Evolutionary conservation across 53 echinoderm and acorn worm genomes (phyloP).

Genomic region (Henricia sp.): DNA sequence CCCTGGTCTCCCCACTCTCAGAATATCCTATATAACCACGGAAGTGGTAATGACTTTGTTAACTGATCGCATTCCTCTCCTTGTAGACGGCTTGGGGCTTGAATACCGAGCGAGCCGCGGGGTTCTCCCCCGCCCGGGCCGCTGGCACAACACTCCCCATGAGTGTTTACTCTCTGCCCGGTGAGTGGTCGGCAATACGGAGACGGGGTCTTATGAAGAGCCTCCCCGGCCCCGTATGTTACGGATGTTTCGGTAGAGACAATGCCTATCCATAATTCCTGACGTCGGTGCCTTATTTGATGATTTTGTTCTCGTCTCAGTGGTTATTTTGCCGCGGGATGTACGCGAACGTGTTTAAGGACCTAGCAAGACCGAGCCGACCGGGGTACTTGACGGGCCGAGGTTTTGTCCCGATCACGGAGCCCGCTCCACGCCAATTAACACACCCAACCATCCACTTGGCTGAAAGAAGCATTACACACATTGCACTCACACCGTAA

Average conservation of each 20-base stretch:
- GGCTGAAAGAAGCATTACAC: background rate
- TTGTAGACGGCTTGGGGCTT: slow-evolving; percentile 3
- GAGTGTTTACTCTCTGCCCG: slow-evolving; percentile 26
- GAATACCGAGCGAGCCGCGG: background rate
- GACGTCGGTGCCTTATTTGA: slow-evolving; percentile 52
- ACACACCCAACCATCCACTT: background rate
- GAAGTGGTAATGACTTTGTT: slow-evolving; percentile 58
- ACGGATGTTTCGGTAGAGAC: slow-evolving; percentile 26
- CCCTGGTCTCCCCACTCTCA: background rate
- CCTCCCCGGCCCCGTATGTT: slow-evolving; percentile 9
- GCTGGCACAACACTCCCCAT: background rate
- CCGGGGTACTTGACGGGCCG: slow-evolving; percentile 5
- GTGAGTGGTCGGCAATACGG: background rate
- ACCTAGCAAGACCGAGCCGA: background rate
- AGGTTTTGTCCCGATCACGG: slow-evolving; percentile 17
- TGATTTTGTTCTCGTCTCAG: slow-evolving; percentile 17
- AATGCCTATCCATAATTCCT: slow-evolving; percentile 44
- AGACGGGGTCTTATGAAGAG: background rate
- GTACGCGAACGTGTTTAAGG: slow-evolving; percentile 43
- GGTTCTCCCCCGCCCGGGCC: background rate
- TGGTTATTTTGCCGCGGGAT: background rate
- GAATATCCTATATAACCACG: background rate
- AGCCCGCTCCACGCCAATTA: slow-evolving; percentile 33
- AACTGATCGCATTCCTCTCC: slow-evolving; percentile 53
- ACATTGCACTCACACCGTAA: background rate